A percentile compares a stretch with the other conserved stretches of the same genome.
Conservation (phyloP, 2,888 invertebrate species). For the Steinernema scapterisci region DNA sequence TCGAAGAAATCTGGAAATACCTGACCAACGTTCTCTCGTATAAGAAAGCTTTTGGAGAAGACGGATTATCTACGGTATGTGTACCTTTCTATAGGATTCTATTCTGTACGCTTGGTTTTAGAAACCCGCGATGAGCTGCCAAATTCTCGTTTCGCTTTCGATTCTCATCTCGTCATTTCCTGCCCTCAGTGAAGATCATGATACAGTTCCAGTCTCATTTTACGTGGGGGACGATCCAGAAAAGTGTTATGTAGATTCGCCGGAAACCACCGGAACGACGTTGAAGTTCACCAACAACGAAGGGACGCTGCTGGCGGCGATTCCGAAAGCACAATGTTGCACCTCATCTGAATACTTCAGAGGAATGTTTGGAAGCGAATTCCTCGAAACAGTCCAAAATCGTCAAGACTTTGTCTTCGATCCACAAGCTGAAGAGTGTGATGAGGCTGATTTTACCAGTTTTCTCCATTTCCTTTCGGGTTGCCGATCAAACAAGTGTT, state of each 20-base stretch:
- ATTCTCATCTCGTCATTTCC: slow-evolving; percentile 40
- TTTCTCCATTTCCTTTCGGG: slow-evolving; percentile 54
- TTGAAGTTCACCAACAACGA: slow-evolving; percentile 43
- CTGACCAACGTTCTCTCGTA: slow-evolving; percentile 26
- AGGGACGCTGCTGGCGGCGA: slow-evolving; percentile 41
- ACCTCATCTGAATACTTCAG: slow-evolving; percentile 53
- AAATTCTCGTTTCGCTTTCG: slow-evolving; percentile 53
- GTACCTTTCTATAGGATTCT: too few species aligned
- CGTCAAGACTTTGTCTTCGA: slow-evolving; percentile 51
- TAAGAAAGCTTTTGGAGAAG: slow-evolving; percentile 1
- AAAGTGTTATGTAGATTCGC: slow-evolving; percentile 15
- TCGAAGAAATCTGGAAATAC: slow-evolving; percentile 32
- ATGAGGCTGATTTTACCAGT: slow-evolving; percentile 46
- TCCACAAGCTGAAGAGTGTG: slow-evolving; percentile 44
- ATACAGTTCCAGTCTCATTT: slow-evolving; percentile 7
- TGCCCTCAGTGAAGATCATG: background rate
- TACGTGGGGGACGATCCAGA: background rate
- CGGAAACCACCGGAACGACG: slow-evolving; percentile 33
- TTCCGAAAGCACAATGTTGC: slow-evolving; percentile 47
- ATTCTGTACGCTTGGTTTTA: background rate
- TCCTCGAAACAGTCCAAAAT: slow-evolving; percentile 50
- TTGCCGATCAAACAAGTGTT: slow-evolving; percentile 45
- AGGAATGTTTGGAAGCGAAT: slow-evolving; percentile 57
- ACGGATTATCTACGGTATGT: background rate
- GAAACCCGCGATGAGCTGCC: slow-evolving; percentile 49